Conservation (phyloP, 2,797 vertebrate species). For the Atherinosoma microstoma region DNA sequence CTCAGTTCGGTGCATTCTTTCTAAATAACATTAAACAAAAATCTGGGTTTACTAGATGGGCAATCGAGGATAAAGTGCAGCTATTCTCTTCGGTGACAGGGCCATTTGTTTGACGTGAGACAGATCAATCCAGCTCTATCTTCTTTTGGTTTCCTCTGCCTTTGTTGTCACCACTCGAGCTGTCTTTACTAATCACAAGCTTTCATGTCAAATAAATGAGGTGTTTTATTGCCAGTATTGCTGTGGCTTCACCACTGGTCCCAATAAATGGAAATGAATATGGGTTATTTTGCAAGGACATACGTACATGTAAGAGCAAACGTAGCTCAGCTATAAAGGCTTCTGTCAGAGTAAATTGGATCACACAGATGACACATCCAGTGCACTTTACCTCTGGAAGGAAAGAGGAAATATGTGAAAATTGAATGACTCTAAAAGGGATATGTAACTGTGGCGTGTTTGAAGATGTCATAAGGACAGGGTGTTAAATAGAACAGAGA, state of each 20-base stretch:
- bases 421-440: slow-evolving; percentile 74
- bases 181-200: slow-evolving; percentile 75
- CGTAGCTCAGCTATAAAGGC: slow-evolving; percentile 60
- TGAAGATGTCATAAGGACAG: slow-evolving; percentile 28
- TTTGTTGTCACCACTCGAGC: slow-evolving; percentile 70
- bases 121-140: slow-evolving; percentile 73
- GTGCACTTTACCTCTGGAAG: slow-evolving; percentile 67
- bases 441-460: slow-evolving; percentile 57
- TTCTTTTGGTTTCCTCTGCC: slow-evolving; percentile 64
- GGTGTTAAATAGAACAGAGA: slow-evolving; percentile 44
- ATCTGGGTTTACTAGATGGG: slow-evolving; percentile 41
- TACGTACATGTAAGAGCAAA: slow-evolving; percentile 45
- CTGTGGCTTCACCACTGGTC: slow-evolving; percentile 41
- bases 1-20: slow-evolving; percentile 32
- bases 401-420: slow-evolving; percentile 61
- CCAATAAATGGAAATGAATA: slow-evolving; percentile 68
- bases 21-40: slow-evolving; percentile 36
- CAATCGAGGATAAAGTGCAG: slow-evolving; percentile 48
- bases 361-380: slow-evolving; percentile 71
- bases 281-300: slow-evolving; percentile 56
- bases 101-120: slow-evolving; percentile 65
- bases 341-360: slow-evolving; percentile 68
- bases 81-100: slow-evolving; percentile 60
- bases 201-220: slow-evolving; percentile 77
- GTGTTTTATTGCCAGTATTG: slow-evolving; percentile 60